Evolutionary conservation across 1,140 invertebrate genomes (phyloP).

Genomic region (Heliconius melpomene): DNA sequence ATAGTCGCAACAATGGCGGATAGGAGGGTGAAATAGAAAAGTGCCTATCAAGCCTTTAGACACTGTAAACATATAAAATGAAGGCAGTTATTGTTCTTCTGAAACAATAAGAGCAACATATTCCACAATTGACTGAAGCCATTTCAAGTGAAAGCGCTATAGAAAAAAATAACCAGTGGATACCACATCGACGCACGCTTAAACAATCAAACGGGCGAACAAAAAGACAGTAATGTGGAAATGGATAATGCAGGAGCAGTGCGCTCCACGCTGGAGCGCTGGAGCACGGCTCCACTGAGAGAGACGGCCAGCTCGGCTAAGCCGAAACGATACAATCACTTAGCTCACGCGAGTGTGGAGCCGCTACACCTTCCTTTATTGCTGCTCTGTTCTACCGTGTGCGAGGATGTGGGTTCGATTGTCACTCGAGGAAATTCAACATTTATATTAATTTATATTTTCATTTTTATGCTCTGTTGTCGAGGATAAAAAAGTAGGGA

Average conservation of each 20-base stretch:
- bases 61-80: conserved; percentile 79
- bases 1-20: conserved; percentile 59
- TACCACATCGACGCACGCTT: conserved; percentile 78
- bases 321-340: conserved; percentile 11
- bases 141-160: conserved; percentile 74
- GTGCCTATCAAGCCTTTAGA: conserved; percentile 75
- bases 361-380: conserved; percentile 10
- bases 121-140: conserved; percentile 78
- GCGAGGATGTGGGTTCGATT: no score
- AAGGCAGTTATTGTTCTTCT: conserved; percentile 77
- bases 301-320: conserved; percentile 17
- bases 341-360: background rate
- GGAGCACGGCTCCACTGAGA: conserved; percentile 29
- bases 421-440: no score
- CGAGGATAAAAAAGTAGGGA: no score
- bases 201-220: conserved; percentile 79
- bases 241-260: conserved; percentile 69
- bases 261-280: conserved; percentile 6
- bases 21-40: conserved; percentile 63
- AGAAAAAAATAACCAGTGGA: conserved; percentile 76
- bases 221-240: conserved; percentile 79
- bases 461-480: no score
- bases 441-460: no score
- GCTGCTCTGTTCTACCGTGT: background rate
- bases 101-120: conserved; percentile 78